Conservation (phyloP, 2,113 vertebrate genomes). For the Bucco capensis region DNA sequence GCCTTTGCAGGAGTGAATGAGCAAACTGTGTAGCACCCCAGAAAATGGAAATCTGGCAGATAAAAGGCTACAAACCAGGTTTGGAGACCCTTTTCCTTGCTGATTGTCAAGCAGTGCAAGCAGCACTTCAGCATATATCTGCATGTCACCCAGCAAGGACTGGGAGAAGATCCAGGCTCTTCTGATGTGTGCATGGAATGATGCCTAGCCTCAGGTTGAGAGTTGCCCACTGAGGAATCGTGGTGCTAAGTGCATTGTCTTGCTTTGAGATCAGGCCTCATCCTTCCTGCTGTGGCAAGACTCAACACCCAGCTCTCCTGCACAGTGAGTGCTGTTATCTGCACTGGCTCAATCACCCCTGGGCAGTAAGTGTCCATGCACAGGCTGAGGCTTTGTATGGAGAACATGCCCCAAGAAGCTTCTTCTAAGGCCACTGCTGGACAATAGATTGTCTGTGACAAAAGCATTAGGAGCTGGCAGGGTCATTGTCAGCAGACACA, state of each 20-base stretch:
- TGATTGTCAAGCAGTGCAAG: neutral
- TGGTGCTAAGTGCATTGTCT: neutral
- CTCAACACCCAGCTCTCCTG: neutral
- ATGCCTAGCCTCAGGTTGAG: neutral
- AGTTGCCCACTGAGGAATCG: neutral
- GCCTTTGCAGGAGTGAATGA: neutral
- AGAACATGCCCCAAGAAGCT: neutral
- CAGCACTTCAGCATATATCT: neutral
- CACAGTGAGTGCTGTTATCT: neutral
- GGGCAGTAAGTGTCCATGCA: neutral
- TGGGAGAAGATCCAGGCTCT: neutral
- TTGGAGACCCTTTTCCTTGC: neutral
- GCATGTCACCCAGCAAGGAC: neutral
- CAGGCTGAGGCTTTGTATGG: neutral
- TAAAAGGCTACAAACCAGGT: rapidly evolving
- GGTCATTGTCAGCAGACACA: neutral
- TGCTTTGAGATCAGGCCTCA: neutral
- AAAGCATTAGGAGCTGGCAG: neutral
- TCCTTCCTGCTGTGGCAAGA: neutral
- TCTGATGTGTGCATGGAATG: too few species aligned
- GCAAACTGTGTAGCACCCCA: neutral
- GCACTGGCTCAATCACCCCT: neutral
- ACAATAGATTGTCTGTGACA: neutral
- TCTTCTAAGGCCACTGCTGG: neutral
- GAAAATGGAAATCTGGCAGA: neutral